A percentile compares a stretch with the other conserved stretches of the same genome.
Conservation (phyloP, 2,113 vertebrate species). For the Eurystomus gularis region DNA sequence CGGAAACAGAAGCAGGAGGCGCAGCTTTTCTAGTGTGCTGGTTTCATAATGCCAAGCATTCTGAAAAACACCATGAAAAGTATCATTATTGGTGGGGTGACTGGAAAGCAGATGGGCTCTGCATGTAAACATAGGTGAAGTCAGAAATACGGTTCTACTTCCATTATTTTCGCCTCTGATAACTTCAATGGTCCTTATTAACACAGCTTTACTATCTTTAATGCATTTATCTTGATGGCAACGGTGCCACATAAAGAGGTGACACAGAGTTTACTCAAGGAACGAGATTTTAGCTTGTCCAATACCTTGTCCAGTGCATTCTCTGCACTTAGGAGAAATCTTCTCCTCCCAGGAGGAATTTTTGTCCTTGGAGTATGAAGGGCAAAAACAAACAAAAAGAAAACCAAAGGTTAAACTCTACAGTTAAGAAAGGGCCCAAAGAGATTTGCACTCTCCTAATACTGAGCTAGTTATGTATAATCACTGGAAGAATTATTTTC, state of each 20-base stretch:
- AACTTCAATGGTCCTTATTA: neutral
- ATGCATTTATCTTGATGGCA: neutral
- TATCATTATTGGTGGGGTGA: neutral
- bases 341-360: neutral
- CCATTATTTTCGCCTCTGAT: neutral
- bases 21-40: neutral
- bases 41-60: neutral
- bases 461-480: neutral
- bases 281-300: neutral
- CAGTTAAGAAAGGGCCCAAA: neutral
- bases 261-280: neutral
- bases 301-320: neutral
- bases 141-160: neutral
- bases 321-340: neutral
- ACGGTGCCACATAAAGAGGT: neutral
- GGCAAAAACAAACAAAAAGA: neutral
- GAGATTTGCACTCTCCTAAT: neutral
- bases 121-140: neutral
- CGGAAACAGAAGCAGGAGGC: constrained; percentile 11
- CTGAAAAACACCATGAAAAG: neutral
- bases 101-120: neutral
- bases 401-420: neutral
- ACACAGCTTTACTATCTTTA: neutral
- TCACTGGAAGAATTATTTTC: neutral
- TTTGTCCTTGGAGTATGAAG: neutral